Base-by-base conservation (phyloP, 1,140 invertebrate species). In the Zaprionus vittiger region DNA sequence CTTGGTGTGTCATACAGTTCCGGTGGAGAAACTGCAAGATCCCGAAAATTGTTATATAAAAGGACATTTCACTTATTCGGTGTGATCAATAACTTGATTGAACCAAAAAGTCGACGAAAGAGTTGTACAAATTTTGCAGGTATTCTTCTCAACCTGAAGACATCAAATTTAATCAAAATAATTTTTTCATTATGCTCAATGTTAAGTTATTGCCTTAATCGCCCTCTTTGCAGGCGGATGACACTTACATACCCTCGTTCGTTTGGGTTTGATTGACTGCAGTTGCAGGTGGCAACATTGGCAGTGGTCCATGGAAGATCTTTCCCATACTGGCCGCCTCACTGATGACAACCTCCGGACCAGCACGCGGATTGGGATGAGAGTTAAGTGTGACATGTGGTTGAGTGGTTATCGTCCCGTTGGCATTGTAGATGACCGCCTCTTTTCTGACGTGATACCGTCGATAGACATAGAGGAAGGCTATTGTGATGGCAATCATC, bases 201-300 rank as follows among this genome's bases (percentile, higher is more conserved):
- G 12, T 52, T 34, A 74, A 60, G 59, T 56, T 63, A 75, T 47
- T 59, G 31, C 49, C 49, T 47, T 49, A 73, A 61, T 20, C 72
- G 59, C 59, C 65, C 65, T 62, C 52, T 38, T 59, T 17, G 22
- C 15, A 66, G 72, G 66, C 61, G 61, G 63, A 79, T 69, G 86
- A 90, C 91, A 91, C 91, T 92, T 92, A 92, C 91, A 91, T 92
- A 92, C 91, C 91, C 57, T 92, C 91, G 79, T 85, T 92, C 62
- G 81, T 65, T 64, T 78, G 77, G 62, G 68, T 34, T 2, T 49
- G 71, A 24, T 56, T 77, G 14, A 56, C 54, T 17, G 81, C 56
- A 38, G 63, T 69, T 14, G 52, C 24, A 17, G 73, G 72, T 44
- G 78, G 92, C 52, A 66, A 72, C 77, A 56, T 65, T 20, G 91